These are phyloP conservation scores for Drosophila nr. perissopoda DNA, from an alignment of 2,888 invertebrate species.

Conservation along the genomic window DNA sequence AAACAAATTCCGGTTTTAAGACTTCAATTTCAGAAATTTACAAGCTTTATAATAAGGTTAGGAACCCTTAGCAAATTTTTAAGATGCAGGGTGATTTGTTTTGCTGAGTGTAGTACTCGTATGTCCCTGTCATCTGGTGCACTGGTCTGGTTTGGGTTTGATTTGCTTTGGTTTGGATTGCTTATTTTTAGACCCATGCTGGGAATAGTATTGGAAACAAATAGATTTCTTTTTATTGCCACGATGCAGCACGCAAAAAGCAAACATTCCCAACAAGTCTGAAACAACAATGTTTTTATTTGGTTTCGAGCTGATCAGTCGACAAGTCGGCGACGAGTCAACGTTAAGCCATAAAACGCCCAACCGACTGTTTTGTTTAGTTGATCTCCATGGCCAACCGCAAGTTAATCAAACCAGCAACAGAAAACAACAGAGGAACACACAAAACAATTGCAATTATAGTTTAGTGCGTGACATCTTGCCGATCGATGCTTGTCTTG, in stretches of 20 bases:
- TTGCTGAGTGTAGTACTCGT: conserved; percentile 2
- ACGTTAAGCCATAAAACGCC: conserved; percentile 75
- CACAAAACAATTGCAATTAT: conserved; percentile 64
- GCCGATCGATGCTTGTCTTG: conserved; percentile 53
- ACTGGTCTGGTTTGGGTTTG: background rate
- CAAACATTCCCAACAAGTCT: conserved; percentile 52
- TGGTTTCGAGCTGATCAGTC: conserved; percentile 65
- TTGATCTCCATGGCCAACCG: conserved; percentile 39
- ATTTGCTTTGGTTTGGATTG: conserved; percentile 42
- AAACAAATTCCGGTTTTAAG: too few species aligned
- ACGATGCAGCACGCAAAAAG: conserved; percentile 51
- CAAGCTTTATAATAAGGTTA: background rate
- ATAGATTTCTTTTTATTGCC: conserved; percentile 70
- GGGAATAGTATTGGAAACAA: conserved; percentile 80
- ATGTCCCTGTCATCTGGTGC: conserved; percentile 31
- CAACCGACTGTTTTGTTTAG: conserved; percentile 69
- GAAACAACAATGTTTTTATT: conserved; percentile 69
- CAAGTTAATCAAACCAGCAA: conserved; percentile 60
- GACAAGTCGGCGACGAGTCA: conserved; percentile 35
- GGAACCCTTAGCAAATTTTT: background rate
- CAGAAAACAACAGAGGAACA: conserved; percentile 9
- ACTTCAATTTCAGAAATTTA: background rate
- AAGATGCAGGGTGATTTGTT: background rate
- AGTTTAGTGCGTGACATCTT: conserved; percentile 77
- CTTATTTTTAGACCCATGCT: conserved; percentile 77